Evolutionary conservation across 2,113 vertebrate species (phyloP).

Genomic region (Alethe diademata): DNA sequence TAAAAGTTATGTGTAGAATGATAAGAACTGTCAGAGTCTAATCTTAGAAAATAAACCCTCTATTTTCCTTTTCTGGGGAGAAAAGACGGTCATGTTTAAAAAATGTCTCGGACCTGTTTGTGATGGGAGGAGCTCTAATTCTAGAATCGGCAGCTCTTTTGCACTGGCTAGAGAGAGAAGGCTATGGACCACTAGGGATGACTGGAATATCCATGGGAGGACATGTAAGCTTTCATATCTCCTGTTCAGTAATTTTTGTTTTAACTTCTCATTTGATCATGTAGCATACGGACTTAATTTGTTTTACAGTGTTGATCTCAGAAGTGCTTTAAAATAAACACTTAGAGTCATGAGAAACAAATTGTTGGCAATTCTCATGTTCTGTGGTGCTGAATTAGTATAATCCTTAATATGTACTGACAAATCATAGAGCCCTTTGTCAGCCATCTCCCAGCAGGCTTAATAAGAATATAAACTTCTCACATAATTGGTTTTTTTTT

Average conservation of each 20-base stretch:
- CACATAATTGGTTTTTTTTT: neutral
- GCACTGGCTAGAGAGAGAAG: slow-evolving; percentile 94
- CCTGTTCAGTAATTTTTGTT: slow-evolving; percentile 15
- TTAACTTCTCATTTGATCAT: neutral
- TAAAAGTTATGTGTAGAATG: neutral
- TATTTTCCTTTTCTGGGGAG: slow-evolving; percentile 65
- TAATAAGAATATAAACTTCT: neutral
- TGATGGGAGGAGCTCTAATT: slow-evolving; percentile 96
- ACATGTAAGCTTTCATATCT: slow-evolving; percentile 84
- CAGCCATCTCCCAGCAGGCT: neutral
- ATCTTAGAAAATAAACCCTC: slow-evolving; percentile 37
- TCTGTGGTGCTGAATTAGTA: neutral
- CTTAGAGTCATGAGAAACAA: neutral
- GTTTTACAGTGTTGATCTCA: neutral
- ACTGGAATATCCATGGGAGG: slow-evolving; percentile 99
- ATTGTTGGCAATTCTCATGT: neutral
- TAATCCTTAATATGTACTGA: slow-evolving; percentile 8
- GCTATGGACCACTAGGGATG: slow-evolving; percentile 95
- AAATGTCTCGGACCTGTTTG: slow-evolving; percentile 97
- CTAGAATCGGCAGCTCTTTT: slow-evolving; percentile 92
- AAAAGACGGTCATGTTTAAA: slow-evolving; percentile 91
- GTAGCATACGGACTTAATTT: neutral
- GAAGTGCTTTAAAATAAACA: neutral
- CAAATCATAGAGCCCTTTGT: neutral
- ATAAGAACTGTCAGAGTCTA: slow-evolving; percentile 20